Evolutionary conservation across 1,140 invertebrate species (phyloP).

Genomic region (Anastatus disparis): DNA sequence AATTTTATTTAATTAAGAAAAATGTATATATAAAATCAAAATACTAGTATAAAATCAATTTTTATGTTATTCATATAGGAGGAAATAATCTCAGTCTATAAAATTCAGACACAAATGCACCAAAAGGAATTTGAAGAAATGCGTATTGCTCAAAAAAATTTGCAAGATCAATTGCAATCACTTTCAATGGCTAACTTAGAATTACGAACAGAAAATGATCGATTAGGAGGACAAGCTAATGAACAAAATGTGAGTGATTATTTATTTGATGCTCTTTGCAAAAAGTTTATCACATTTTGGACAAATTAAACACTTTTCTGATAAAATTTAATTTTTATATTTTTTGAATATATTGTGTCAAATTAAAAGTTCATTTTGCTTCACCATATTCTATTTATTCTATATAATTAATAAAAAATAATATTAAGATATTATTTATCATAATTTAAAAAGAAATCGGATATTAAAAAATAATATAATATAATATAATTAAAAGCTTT

Average conservation of each 20-base stretch:
- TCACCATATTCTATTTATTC: no score
- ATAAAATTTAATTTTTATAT: not conserved
- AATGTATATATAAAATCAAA: not conserved
- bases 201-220: not conserved
- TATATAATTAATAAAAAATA: no score
- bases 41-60: not conserved
- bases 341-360: no score
- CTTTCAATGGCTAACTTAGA: conserved; percentile 20
- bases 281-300: not conserved
- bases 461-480: no score
- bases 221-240: not conserved
- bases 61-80: conserved; percentile 11
- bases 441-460: no score
- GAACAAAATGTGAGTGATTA: not conserved
- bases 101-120: conserved; percentile 23
- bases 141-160: not conserved
- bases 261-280: no score
- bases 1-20: not conserved
- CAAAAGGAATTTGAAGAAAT: conserved; percentile 34
- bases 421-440: no score
- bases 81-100: conserved; percentile 10
- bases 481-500: no score
- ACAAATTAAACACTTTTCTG: not conserved
- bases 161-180: conserved; percentile 25
- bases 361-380: no score